phyloP scores from a whole-genome alignment of 2,113 vertebrate genomes.

The Nesogale talazaci region DNA sequence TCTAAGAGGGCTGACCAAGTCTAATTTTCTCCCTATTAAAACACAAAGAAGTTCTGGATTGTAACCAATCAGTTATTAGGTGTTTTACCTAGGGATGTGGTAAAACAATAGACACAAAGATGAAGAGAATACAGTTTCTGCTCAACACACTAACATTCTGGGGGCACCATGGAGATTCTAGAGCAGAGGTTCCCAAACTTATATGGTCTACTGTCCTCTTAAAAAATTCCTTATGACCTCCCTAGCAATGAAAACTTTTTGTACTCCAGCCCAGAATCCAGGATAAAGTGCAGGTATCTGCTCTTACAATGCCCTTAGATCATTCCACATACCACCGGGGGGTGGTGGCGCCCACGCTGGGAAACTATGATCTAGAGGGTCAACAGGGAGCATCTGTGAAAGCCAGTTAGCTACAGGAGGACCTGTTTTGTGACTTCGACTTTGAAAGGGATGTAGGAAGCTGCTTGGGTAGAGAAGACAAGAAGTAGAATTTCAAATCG shows the following conservation, averaged over 20 bases:
- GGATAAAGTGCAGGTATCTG: too few species aligned
- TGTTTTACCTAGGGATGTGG: not conserved
- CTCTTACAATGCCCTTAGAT: too few species aligned
- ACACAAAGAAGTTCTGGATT: not conserved
- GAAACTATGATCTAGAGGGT: too few species aligned
- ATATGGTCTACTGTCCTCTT: too few species aligned
- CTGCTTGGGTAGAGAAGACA: not conserved
- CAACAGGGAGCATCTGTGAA: not conserved
- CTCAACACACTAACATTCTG: fast-evolving
- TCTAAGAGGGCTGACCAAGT: not conserved
- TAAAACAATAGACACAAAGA: not conserved
- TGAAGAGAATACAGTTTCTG: not conserved
- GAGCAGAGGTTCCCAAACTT: too few species aligned
- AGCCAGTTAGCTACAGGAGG: not conserved
- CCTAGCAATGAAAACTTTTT: too few species aligned
- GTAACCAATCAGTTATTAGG: not conserved
- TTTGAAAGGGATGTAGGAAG: not conserved
- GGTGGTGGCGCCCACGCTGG: too few species aligned
- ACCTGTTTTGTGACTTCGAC: not conserved
- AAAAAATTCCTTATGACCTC: too few species aligned
- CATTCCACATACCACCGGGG: too few species aligned
- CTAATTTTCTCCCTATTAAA: not conserved
- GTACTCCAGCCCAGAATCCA: too few species aligned
- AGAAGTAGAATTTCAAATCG: not conserved
- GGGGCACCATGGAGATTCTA: not conserved